Evolutionary conservation across 2,113 vertebrate genomes (phyloP).

Genomic region (Protomyctophum bolini): DNA sequence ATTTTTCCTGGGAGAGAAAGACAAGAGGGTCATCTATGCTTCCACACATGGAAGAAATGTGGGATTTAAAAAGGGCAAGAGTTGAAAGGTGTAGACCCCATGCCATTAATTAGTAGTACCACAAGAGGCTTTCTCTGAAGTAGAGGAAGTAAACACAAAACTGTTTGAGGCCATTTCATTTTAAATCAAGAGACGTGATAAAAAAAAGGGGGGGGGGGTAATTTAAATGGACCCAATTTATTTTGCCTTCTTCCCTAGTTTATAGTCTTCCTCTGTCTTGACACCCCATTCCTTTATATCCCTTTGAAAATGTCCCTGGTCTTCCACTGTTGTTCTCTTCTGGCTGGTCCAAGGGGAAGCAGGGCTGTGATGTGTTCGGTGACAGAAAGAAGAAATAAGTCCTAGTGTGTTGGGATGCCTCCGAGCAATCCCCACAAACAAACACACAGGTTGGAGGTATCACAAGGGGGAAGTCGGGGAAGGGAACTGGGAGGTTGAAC

Average conservation of each 20-base stretch:
- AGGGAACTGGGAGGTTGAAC: neutral
- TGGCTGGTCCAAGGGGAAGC: neutral
- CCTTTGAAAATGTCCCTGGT: neutral
- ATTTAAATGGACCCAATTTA: neutral
- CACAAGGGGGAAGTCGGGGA: neutral
- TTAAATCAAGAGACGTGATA: neutral
- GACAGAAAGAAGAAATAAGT: slow-evolving; percentile 2
- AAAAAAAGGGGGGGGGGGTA: neutral
- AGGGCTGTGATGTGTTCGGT: neutral
- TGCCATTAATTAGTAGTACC: slow-evolving; percentile 20
- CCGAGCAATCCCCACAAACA: neutral
- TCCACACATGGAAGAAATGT: neutral
- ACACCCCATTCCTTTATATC: neutral
- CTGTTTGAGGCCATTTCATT: neutral
- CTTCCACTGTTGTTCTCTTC: neutral
- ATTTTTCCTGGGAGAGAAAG: slow-evolving; percentile 40
- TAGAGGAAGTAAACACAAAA: neutral
- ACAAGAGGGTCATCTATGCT: neutral
- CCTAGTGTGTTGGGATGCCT: neutral
- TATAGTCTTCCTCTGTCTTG: neutral
- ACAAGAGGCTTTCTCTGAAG: neutral
- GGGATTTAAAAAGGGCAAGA: slow-evolving; percentile 34
- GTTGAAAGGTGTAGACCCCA: slow-evolving; percentile 27
- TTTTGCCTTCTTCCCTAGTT: neutral
- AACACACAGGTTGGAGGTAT: neutral